Base-by-base conservation (phyloP, 2,888 invertebrate species). In the Rhynchonema sp. region DNA sequence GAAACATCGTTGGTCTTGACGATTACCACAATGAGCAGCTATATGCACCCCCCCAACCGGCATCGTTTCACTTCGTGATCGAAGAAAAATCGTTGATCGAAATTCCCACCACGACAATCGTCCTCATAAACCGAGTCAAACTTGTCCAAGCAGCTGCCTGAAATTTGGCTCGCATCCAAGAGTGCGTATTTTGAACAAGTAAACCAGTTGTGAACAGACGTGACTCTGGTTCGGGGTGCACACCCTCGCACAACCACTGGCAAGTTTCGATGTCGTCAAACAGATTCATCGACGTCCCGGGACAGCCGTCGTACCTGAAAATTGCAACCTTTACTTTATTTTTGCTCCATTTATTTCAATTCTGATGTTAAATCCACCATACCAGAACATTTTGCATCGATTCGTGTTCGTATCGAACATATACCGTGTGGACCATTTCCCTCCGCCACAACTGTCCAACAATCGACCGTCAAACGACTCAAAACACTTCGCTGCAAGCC, bases 371-470 rank as follows among this genome's bases (percentile, higher is more conserved):
- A n/a, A n/a, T n/a, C n/a, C n/a, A n/a, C n/a, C n/a, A n/a, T n/a
- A n/a, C 70, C 70, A 70, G 61, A 70, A 70, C 66, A 66, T 67
- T 55, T 64, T 65, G 57, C 70, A 70, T 17, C 63, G 60, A 28
- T 63, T 63, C 9, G 66, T 63, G 0, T 60, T 55, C 3, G 58
- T 57, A 56, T 70, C 70, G 62, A 64, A 70, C 58, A 64, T 70
- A 62, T 68, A 70, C 30, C 67, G 66, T 59, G 67, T 68, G 6
- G 63, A 63, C 62, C 66, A 70, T 20, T 65, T 63, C 28, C 68
- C 69, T 28, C 65, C 62, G 30, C 64, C 59, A 59, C 70, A 70
- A 57, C 69, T 67, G 58, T 65, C 65, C 58, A 63, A 30, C 56
- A 69, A 69, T 23, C 60, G 52, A 9, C 58, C 55, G 61, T 70